Evolutionary conservation across 92 coral and sea anemone species (phyloP).

Genomic region (Micromussa lordhowensis): DNA sequence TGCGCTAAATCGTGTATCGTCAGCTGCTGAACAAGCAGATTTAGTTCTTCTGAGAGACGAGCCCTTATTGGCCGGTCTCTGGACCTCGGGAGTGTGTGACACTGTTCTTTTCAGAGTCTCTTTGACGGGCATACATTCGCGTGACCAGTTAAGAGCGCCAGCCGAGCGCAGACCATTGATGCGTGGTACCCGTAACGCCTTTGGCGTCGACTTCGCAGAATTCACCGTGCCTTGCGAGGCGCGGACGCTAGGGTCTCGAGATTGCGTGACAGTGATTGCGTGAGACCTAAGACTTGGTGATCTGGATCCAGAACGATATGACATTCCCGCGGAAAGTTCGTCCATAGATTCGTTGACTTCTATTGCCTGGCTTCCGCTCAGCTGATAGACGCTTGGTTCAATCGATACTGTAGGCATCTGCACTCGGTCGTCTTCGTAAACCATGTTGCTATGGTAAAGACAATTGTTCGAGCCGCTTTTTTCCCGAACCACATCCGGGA

Average conservation of each 20-base stretch:
- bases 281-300: slow-evolving; percentile 67
- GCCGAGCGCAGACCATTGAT: slow-evolving; percentile 63
- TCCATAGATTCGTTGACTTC: slow-evolving; percentile 52
- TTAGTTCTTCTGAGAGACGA: slow-evolving; percentile 75
- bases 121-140: slow-evolving; percentile 40
- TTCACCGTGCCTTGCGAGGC: slow-evolving; percentile 66
- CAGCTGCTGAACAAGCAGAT: slow-evolving; percentile 75
- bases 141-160: slow-evolving; percentile 46
- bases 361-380: slow-evolving; percentile 55
- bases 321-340: slow-evolving; percentile 41
- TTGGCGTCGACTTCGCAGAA: slow-evolving; percentile 86
- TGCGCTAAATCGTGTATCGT: slow-evolving; percentile 81
- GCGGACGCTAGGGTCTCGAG: slow-evolving; percentile 68
- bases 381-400: slow-evolving; percentile 71
- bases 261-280: slow-evolving; percentile 20
- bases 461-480: slow-evolving; percentile 42
- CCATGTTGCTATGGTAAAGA: slow-evolving; percentile 63
- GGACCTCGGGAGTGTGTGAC: slow-evolving; percentile 77
- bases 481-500: slow-evolving; percentile 36
- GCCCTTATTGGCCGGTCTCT: slow-evolving; percentile 58
- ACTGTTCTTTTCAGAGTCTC: slow-evolving; percentile 79
- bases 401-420: slow-evolving; percentile 57
- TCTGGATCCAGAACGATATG: slow-evolving; percentile 55
- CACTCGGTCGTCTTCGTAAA: slow-evolving; percentile 49
- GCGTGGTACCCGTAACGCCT: slow-evolving; percentile 67